Conservation (phyloP, 2,113 vertebrate species). For the Sylvilagus bachmani region DNA sequence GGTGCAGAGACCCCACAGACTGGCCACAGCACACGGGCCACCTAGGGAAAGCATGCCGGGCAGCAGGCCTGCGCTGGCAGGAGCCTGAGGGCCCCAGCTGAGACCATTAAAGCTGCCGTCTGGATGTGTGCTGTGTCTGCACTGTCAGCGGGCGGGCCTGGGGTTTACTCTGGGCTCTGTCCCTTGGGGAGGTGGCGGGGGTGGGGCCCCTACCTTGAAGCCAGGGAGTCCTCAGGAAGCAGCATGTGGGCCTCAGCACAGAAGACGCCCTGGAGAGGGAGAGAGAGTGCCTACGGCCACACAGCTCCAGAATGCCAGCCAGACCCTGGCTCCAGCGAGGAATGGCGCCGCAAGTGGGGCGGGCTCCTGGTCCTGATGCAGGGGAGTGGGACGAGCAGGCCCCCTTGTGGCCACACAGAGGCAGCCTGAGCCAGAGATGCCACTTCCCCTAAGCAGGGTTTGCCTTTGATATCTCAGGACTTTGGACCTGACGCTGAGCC, state of each 20-base stretch:
- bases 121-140: constrained; percentile 56
- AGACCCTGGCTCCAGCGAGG: neutral
- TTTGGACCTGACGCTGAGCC: neutral
- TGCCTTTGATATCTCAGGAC: neutral
- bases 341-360: rapidly evolving
- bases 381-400: neutral
- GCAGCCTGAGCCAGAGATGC: neutral
- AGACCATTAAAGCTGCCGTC: constrained; percentile 79
- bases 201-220: neutral
- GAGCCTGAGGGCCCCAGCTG: neutral
- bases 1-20: neutral
- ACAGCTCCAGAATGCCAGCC: neutral
- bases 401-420: neutral
- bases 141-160: neutral
- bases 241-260: neutral
- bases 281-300: neutral
- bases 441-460: neutral
- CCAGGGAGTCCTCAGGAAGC: neutral
- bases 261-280: neutral
- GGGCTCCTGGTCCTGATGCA: neutral
- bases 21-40: constrained; percentile 13
- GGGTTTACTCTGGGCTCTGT: neutral
- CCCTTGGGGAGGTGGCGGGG: neutral
- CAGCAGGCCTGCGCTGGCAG: neutral
- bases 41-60: neutral